Conservation (phyloP, 2,113 vertebrate species). For the Kryptolebias marmoratus region DNA sequence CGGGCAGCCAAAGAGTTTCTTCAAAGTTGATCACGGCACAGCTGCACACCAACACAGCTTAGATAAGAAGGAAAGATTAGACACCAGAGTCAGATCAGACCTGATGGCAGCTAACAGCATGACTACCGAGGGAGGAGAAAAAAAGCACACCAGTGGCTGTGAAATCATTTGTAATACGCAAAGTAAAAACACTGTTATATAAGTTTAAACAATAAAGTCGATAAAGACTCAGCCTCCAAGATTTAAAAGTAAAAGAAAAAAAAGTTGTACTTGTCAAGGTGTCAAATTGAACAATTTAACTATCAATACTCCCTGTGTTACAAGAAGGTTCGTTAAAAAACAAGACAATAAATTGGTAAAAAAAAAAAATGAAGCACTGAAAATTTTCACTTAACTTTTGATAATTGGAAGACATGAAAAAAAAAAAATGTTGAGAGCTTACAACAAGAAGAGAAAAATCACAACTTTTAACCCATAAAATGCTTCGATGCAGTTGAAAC, state of each 20-base stretch:
- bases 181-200: not conserved
- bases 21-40: slow-evolving; percentile 21
- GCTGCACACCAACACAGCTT: slow-evolving; percentile 21
- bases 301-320: too few relatives aligned
- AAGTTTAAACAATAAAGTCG: slow-evolving; percentile 4
- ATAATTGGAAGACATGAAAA: too few relatives aligned
- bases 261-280: not conserved
- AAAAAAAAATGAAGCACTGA: slow-evolving; percentile 2
- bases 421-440: too few relatives aligned
- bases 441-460: too few relatives aligned
- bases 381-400: too few relatives aligned
- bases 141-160: not conserved
- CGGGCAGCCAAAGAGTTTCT: slow-evolving; percentile 24
- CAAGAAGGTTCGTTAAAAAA: not conserved
- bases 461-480: too few relatives aligned
- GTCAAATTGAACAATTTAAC: not conserved
- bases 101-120: slow-evolving; percentile 16
- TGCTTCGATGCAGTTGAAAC: too few relatives aligned
- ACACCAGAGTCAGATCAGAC: slow-evolving; percentile 5
- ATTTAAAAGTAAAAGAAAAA: not conserved
- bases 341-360: not conserved
- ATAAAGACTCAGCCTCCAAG: not conserved
- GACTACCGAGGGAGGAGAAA: not conserved
- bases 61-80: slow-evolving; percentile 17
- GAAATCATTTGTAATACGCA: not conserved